Conservation (phyloP, 2,888 invertebrate genomes). For the Eustalomyia histrio region DNA sequence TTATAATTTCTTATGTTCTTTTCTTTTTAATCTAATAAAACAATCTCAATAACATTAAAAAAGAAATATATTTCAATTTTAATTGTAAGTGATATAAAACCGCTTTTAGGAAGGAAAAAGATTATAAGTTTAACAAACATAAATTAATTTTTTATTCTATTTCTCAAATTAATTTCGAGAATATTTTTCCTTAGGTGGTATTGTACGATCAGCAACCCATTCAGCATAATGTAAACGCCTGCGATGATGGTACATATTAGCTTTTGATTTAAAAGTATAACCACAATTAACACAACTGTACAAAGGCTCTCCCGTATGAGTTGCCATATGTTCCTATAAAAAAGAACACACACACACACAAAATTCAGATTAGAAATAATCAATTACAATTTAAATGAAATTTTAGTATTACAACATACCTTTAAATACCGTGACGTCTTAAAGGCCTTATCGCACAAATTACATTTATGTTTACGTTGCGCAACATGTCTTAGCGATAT, state of each 20-base stretch:
- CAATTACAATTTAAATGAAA: no score
- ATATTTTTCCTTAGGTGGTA: constrained; percentile 35
- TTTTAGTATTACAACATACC: constrained; percentile 67
- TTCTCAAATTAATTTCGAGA: constrained; percentile 9
- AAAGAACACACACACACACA: background rate
- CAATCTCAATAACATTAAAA: no score
- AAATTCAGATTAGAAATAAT: constrained; percentile 24
- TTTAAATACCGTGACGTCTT: constrained; percentile 74
- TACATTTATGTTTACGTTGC: constrained; percentile 74
- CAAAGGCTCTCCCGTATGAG: constrained; percentile 75
- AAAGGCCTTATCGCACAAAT: constrained; percentile 76
- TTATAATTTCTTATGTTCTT: no score
- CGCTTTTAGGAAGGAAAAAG: no score
- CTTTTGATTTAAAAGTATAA: constrained; percentile 75
- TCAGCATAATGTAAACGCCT: constrained; percentile 74
- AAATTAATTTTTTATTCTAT: background rate
- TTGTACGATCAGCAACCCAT: constrained; percentile 73
- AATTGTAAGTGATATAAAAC: no score
- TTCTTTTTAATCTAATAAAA: no score
- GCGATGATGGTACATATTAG: constrained; percentile 76
- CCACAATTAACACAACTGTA: constrained; percentile 76
- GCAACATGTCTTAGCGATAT: constrained; percentile 75
- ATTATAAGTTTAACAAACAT: background rate
- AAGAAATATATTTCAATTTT: no score
- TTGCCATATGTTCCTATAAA: constrained; percentile 74